Evolutionary conservation across 1,140 invertebrate species (phyloP).

Genomic region (Hermetia illucens): DNA sequence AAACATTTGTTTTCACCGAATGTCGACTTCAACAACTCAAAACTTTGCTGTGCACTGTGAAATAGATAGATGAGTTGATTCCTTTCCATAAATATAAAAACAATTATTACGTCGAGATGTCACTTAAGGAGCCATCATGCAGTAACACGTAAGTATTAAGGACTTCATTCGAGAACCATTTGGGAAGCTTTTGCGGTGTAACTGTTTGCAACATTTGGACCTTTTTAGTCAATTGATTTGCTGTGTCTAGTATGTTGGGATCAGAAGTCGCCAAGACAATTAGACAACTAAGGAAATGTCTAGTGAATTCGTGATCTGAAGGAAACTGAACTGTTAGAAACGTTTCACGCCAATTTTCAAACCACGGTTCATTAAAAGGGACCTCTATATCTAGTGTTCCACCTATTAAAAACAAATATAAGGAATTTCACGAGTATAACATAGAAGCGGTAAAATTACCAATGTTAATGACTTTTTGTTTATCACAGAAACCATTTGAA

Average conservation of each 20-base stretch:
- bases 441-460: slow-evolving; percentile 23
- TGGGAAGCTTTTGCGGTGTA: slow-evolving; percentile 60
- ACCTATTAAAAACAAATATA: slow-evolving; percentile 15
- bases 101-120: slow-evolving; percentile 16
- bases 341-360: slow-evolving; percentile 85
- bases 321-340: slow-evolving; percentile 81
- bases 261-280: slow-evolving; percentile 74
- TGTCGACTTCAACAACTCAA: slow-evolving; percentile 68
- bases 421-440: background rate
- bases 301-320: slow-evolving; percentile 90
- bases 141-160: slow-evolving; percentile 82
- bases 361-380: slow-evolving; percentile 79
- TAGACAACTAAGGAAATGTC: slow-evolving; percentile 83
- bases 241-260: slow-evolving; percentile 62
- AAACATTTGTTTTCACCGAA: slow-evolving; percentile 79
- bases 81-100: slow-evolving; percentile 2
- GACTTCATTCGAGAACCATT: slow-evolving; percentile 78
- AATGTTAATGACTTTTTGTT: slow-evolving; percentile 37
- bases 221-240: slow-evolving; percentile 60
- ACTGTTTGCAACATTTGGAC: slow-evolving; percentile 64
- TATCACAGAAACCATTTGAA: slow-evolving; percentile 50
- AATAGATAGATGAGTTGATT: slow-evolving; percentile 12
- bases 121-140: slow-evolving; percentile 50
- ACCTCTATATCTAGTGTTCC: slow-evolving; percentile 40
- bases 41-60: slow-evolving; percentile 64